phyloP scores from a whole-genome alignment of 2,888 invertebrate genomes.

The Glaucopsyche alexis region DNA sequence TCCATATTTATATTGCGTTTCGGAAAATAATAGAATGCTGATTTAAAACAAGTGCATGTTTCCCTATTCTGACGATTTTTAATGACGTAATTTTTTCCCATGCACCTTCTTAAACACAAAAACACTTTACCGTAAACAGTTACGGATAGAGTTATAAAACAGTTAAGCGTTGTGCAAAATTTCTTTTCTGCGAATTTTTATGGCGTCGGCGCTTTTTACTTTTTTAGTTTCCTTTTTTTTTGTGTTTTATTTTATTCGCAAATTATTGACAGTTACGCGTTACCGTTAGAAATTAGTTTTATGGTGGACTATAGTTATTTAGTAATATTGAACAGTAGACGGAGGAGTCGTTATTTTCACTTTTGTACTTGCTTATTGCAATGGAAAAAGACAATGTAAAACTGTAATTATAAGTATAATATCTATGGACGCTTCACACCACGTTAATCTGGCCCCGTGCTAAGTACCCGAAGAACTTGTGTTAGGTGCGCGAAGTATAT shows the following conservation, averaged over 20 bases:
- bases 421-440: too few species aligned
- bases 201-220: conserved; percentile 30
- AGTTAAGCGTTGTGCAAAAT: conserved; percentile 34
- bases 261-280: background rate
- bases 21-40: too few species aligned
- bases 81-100: background rate
- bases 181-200: conserved; percentile 35
- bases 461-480: too few species aligned
- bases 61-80: background rate
- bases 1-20: too few species aligned
- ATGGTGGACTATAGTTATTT: background rate
- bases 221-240: conserved; percentile 29
- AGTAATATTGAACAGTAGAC: background rate
- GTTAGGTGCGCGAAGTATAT: too few species aligned
- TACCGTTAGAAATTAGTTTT: conserved; percentile 20
- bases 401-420: too few species aligned
- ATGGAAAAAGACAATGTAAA: too few species aligned
- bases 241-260: conserved; percentile 13
- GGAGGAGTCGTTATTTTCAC: background rate
- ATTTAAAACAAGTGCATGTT: too few species aligned
- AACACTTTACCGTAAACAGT: background rate
- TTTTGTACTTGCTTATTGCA: background rate
- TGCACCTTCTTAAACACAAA: background rate
- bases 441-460: too few species aligned
- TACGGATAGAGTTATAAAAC: conserved; percentile 30